phyloP scores from a whole-genome alignment of 1,140 invertebrate species.

The Sitodiplosis mosellana region DNA sequence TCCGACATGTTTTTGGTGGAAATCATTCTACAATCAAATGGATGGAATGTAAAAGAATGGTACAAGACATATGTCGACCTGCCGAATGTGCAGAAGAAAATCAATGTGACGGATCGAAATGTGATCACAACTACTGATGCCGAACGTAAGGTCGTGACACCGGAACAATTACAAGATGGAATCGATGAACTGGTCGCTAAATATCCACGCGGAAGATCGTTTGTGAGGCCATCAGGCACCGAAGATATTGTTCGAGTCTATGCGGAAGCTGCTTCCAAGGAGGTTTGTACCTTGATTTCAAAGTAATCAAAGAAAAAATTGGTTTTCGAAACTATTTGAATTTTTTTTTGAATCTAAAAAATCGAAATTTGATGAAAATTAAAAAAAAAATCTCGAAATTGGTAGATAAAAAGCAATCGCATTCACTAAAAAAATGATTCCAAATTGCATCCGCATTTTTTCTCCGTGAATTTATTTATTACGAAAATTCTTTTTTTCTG shows the following conservation, averaged over 20 bases:
- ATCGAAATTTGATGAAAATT: too few species aligned
- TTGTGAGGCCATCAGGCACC: slow-evolving; percentile 92
- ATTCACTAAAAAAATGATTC: too few species aligned
- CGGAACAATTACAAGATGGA: slow-evolving; percentile 60
- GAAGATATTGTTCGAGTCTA: slow-evolving; percentile 94
- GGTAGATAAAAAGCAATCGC: too few species aligned
- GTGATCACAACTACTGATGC: slow-evolving; percentile 72
- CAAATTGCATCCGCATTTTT: too few species aligned
- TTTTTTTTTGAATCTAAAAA: too few species aligned
- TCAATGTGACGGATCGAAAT: slow-evolving; percentile 69
- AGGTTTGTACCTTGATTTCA: slow-evolving; percentile 18
- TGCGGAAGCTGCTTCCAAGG: slow-evolving; percentile 72
- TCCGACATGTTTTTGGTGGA: slow-evolving; percentile 92
- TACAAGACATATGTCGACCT: slow-evolving; percentile 62
- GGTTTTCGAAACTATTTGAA: background rate
- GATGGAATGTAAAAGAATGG: slow-evolving; percentile 68
- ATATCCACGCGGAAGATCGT: slow-evolving; percentile 58
- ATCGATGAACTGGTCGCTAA: slow-evolving; percentile 55
- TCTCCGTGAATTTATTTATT: too few species aligned
- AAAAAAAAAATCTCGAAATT: background rate
- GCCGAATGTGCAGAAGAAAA: slow-evolving; percentile 76
- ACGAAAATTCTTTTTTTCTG: too few species aligned
- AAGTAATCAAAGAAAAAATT: background rate
- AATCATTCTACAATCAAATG: slow-evolving; percentile 62
- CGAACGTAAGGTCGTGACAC: slow-evolving; percentile 57